phyloP scores from a whole-genome alignment of 2,113 vertebrate genomes.

The Perca schrenkii region DNA sequence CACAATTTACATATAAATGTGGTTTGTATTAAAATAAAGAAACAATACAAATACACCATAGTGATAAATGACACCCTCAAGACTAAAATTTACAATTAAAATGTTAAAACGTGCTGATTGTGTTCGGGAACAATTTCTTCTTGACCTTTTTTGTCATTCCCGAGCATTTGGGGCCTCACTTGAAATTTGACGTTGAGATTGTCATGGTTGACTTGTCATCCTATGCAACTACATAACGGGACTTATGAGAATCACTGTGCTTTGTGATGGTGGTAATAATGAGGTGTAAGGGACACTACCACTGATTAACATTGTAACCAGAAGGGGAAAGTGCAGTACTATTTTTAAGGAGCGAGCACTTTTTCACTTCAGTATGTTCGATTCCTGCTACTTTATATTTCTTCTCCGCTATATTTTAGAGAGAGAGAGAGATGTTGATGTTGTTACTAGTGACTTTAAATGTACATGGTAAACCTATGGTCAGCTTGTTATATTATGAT shows the following conservation, averaged over 20 bases:
- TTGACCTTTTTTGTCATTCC: conserved; percentile 83
- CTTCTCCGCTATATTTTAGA: background rate
- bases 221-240: background rate
- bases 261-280: background rate
- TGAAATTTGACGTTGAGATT: background rate
- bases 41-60: conserved; percentile 76
- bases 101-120: conserved; percentile 89
- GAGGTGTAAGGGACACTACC: background rate
- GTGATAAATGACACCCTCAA: conserved; percentile 89
- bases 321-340: background rate
- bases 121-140: conserved; percentile 85
- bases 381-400: background rate
- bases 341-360: no score
- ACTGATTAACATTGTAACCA: background rate
- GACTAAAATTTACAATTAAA: conserved; percentile 91
- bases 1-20: conserved; percentile 96
- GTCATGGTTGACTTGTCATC: conserved; percentile 11
- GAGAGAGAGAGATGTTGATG: background rate
- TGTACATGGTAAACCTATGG: background rate
- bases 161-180: background rate
- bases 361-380: no score
- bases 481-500: background rate
- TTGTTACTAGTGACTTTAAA: background rate
- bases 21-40: conserved; percentile 81
- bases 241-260: background rate